These are phyloP conservation scores for Podarcis siculus DNA, from an alignment of 2,797 vertebrate species.

Conservation along the genomic window DNA sequence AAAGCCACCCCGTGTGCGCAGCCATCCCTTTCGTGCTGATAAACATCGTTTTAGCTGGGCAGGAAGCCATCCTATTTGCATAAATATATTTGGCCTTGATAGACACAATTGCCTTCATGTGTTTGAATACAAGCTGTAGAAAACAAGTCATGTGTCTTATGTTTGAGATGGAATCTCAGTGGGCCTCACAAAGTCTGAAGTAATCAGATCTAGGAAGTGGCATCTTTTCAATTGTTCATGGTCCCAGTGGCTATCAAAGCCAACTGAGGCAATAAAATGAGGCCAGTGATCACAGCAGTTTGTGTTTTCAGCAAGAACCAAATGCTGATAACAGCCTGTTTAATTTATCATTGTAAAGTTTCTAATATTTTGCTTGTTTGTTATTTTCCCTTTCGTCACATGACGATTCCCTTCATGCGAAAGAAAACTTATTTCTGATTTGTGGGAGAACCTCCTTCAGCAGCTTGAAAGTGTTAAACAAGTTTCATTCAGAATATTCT, in stretches of 20 bases:
- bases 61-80: neutral
- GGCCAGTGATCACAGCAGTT: neutral
- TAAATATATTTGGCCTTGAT: neutral
- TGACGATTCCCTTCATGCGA: neutral
- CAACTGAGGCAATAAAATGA: constrained; percentile 9
- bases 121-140: neutral
- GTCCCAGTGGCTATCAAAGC: neutral
- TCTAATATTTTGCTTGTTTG: neutral
- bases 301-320: constrained; percentile 13
- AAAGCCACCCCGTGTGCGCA: neutral
- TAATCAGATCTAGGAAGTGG: constrained; percentile 31
- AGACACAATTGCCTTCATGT: constrained; percentile 7
- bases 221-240: constrained; percentile 10
- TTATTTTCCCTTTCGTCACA: too few relatives aligned
- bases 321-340: constrained; percentile 5
- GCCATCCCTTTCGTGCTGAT: accelerated
- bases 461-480: neutral
- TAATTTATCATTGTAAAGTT: neutral
- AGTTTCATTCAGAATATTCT: neutral
- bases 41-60: constrained; percentile 1
- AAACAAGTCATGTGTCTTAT: neutral
- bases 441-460: neutral
- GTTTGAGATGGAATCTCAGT: neutral
- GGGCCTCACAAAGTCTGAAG: neutral
- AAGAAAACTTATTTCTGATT: neutral